Conservation (phyloP, 2,888 invertebrate genomes). For the Meliscaeva auricollis region DNA sequence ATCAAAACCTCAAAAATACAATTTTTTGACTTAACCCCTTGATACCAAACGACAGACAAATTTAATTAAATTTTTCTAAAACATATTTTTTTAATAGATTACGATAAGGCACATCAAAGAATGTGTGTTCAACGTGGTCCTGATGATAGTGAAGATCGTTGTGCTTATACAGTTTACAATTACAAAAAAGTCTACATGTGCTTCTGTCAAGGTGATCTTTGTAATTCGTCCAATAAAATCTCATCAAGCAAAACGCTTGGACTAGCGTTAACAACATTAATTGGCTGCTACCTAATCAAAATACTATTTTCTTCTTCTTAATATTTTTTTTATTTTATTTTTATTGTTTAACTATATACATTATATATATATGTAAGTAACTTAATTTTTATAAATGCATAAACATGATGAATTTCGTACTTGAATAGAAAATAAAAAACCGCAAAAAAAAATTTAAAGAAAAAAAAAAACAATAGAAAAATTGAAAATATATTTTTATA, state of each 20-base stretch:
- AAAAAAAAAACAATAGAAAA: neutral
- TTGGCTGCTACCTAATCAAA: constrained; percentile 53
- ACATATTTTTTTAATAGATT: constrained; percentile 86
- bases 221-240: constrained; percentile 86
- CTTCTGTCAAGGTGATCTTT: constrained; percentile 95
- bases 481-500: neutral
- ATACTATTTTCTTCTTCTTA: constrained; percentile 33
- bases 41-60: too few species aligned
- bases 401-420: neutral
- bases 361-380: constrained; percentile 31
- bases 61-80: too few species aligned
- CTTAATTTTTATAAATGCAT: constrained; percentile 20
- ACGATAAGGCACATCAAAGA: constrained; percentile 93
- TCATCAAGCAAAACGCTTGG: constrained; percentile 19
- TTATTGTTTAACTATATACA: constrained; percentile 39
- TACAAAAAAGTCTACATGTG: constrained; percentile 95
- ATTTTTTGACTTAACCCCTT: too few species aligned
- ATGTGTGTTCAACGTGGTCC: constrained; percentile 95
- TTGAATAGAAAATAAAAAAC: neutral
- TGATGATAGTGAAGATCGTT: constrained; percentile 94
- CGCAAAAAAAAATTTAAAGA: constrained; percentile 5
- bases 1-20: too few species aligned
- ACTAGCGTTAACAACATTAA: constrained; percentile 29
- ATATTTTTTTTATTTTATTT: constrained; percentile 29
- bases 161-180: constrained; percentile 93